A percentile compares a stretch with the other conserved stretches of the same genome.
Evolutionary conservation across 2,888 invertebrate genomes (phyloP).

Genomic region (Drosophila demipolita): DNA sequence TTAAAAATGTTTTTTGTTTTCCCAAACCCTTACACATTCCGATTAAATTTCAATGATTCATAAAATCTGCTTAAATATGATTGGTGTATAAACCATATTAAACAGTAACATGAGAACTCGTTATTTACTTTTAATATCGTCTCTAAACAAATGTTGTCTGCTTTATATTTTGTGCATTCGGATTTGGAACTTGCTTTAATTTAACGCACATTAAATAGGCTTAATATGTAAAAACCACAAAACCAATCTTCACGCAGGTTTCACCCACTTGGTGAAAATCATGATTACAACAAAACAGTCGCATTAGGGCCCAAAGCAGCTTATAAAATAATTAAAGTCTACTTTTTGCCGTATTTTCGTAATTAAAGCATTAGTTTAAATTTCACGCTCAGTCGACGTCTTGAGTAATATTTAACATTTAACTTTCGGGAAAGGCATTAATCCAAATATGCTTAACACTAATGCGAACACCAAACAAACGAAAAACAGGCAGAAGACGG

Average conservation of each 20-base stretch:
- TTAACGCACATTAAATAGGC: constrained; percentile 13
- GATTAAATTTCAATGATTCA: neutral
- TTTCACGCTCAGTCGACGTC: constrained; percentile 56
- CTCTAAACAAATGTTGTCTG: neutral
- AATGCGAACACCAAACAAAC: constrained; percentile 22
- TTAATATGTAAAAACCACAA: constrained; percentile 23
- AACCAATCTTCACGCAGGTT: neutral
- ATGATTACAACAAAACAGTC: neutral
- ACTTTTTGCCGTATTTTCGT: constrained; percentile 30
- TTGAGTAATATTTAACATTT: constrained; percentile 39
- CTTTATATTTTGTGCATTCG: neutral
- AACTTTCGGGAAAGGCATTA: constrained; percentile 36
- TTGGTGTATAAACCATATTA: neutral
- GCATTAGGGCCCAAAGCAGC: constrained; percentile 13
- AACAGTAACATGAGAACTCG: neutral
- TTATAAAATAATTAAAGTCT: constrained; percentile 37
- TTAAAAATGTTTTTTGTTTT: neutral
- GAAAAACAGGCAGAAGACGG: constrained; percentile 4
- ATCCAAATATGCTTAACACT: constrained; percentile 37
- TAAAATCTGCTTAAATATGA: neutral
- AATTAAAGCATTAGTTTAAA: constrained; percentile 73
- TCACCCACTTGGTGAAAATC: neutral
- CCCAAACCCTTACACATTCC: neutral
- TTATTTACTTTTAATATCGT: no score
- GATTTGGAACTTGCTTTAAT: neutral